Evolutionary conservation across 2,888 invertebrate genomes (phyloP).

Genomic region (Euspilapteryx auroguttella): DNA sequence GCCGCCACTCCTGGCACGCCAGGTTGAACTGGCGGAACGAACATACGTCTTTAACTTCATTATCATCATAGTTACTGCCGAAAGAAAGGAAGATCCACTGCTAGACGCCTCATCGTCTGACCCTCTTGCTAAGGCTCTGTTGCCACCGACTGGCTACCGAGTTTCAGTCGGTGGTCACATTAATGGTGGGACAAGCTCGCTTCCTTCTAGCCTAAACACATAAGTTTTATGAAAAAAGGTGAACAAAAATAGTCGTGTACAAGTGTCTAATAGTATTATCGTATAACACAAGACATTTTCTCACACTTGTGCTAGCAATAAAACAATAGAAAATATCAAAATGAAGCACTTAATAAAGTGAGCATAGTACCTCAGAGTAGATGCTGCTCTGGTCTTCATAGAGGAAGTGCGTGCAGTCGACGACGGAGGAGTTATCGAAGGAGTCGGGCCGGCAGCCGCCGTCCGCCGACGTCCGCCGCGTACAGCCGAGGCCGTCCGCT

Average conservation of each 20-base stretch:
- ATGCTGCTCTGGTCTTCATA: conserved; percentile 28
- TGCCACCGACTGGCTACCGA: no score
- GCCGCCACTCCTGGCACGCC: conserved; percentile 70
- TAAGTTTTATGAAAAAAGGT: no score
- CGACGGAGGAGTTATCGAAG: conserved; percentile 19
- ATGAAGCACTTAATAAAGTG: not conserved
- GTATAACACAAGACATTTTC: no score
- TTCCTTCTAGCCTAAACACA: no score
- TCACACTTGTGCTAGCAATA: no score
- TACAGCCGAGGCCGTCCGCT: conserved; percentile 8
- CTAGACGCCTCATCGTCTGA: no score
- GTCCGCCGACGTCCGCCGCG: conserved; percentile 1
- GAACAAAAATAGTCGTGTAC: no score
- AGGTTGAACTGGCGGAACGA: conserved; percentile 66
- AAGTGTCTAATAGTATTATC: no score
- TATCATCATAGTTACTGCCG: not conserved
- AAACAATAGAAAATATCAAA: not conserved
- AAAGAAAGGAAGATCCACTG: not conserved
- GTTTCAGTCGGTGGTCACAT: no score
- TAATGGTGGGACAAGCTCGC: no score
- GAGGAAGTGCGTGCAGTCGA: conserved; percentile 23
- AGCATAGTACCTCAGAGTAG: conserved; percentile 32
- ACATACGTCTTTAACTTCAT: conserved; percentile 1
- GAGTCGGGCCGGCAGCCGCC: conserved; percentile 17
- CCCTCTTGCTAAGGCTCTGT: no score